phyloP scores from a whole-genome alignment of 2,888 invertebrate species.

The Acleris cristana region DNA sequence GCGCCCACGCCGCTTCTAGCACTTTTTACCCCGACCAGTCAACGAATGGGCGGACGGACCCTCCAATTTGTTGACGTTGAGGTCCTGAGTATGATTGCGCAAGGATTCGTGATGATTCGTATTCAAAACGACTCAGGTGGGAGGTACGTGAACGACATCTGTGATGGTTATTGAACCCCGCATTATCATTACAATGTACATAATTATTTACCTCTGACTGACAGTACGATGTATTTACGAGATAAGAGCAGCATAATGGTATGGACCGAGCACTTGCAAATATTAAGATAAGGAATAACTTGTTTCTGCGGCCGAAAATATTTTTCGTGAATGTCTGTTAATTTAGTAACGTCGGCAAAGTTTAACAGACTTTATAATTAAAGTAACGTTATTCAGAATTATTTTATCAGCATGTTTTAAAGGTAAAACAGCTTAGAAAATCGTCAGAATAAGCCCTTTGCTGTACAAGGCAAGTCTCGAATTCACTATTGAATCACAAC shows the following conservation, averaged over 20 bases:
- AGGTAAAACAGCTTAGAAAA: no score
- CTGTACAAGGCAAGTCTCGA: no score
- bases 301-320: constrained; percentile 19
- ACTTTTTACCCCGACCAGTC: constrained; percentile 40
- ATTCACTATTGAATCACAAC: no score
- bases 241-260: constrained; percentile 34
- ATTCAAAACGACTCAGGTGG: constrained; percentile 59
- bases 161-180: constrained; percentile 57
- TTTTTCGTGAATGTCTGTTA: not conserved
- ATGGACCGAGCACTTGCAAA: constrained; percentile 25
- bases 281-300: constrained; percentile 31
- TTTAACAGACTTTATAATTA: no score
- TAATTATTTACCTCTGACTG: constrained; percentile 48
- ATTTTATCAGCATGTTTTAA: not conserved
- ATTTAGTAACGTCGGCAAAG: not conserved
- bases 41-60: constrained; percentile 66
- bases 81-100: constrained; percentile 68
- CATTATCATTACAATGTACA: constrained; percentile 50
- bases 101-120: constrained; percentile 58
- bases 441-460: no score
- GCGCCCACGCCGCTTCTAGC: constrained; percentile 46
- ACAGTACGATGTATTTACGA: constrained; percentile 36
- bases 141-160: constrained; percentile 58
- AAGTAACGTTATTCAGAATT: not conserved
- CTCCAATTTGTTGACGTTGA: constrained; percentile 72